Evolutionary conservation across 2,113 vertebrate species (phyloP).

Genomic region (Lepus europaeus): DNA sequence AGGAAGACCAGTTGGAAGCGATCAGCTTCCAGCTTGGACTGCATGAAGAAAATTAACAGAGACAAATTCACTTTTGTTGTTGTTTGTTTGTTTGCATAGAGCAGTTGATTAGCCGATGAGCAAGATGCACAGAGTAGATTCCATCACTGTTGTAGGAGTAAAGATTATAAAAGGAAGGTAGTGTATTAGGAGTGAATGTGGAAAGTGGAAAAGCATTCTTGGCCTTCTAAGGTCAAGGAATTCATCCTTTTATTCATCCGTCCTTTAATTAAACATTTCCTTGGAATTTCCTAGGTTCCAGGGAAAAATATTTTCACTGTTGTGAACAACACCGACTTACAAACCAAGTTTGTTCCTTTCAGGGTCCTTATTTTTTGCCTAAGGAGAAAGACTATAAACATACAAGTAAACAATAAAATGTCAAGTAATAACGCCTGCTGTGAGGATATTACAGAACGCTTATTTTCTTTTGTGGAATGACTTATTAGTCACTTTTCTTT

Average conservation of each 20-base stretch:
- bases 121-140: neutral
- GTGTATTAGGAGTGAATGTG: neutral
- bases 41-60: neutral
- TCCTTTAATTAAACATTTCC: neutral
- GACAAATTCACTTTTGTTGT: neutral
- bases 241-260: neutral
- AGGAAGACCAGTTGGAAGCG: neutral
- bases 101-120: neutral
- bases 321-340: neutral
- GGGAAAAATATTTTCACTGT: neutral
- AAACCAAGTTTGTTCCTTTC: neutral
- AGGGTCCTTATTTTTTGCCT: neutral
- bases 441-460: neutral
- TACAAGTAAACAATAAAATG: neutral
- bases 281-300: constrained; percentile 1
- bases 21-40: neutral
- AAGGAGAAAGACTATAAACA: neutral
- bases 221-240: neutral
- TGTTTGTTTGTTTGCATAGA: neutral
- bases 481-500: neutral
- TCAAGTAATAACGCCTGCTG: neutral
- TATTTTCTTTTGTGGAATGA: neutral
- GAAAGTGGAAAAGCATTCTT: neutral
- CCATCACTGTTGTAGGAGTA: neutral
- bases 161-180: constrained; percentile 32